A percentile compares a stretch with the other conserved stretches of the same genome.
phyloP scores from a whole-genome alignment of 2,888 invertebrate species.

The Glaucopsyche alexis region DNA sequence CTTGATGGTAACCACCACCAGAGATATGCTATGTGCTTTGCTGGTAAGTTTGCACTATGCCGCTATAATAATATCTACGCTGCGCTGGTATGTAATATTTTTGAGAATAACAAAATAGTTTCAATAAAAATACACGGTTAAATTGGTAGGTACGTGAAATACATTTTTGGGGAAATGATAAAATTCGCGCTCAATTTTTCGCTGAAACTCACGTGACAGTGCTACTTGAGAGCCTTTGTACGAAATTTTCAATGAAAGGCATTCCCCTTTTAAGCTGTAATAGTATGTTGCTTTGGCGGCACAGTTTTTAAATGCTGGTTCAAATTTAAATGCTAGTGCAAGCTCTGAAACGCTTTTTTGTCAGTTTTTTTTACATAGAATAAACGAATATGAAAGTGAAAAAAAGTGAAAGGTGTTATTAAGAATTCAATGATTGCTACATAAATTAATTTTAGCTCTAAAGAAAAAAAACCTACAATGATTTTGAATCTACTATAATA shows the following conservation, averaged over 20 bases:
- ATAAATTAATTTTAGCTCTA: neutral
- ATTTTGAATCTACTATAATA: too few relatives aligned
- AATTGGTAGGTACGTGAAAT: neutral
- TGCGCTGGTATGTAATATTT: constrained; percentile 7
- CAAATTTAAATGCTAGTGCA: constrained; percentile 24
- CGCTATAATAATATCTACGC: too few relatives aligned
- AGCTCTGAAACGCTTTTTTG: neutral
- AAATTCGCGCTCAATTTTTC: constrained; percentile 26
- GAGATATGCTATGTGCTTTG: too few relatives aligned
- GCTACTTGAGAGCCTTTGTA: constrained; percentile 37
- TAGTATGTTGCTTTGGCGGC: constrained; percentile 37
- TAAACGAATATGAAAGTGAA: neutral
- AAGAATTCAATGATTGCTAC: neutral
- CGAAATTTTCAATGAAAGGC: constrained; percentile 36
- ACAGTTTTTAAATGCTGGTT: constrained; percentile 36
- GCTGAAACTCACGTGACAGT: constrained; percentile 35
- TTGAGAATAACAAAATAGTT: neutral
- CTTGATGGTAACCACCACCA: too few relatives aligned
- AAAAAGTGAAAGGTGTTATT: neutral
- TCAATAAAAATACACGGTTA: neutral
- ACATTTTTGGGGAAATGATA: constrained; percentile 25
- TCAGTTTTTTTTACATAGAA: neutral
- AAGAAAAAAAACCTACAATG: neutral
- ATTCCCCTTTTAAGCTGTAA: constrained; percentile 35
- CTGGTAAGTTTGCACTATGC: too few relatives aligned